phyloP scores from a whole-genome alignment of 2,113 vertebrate species.

The Elgaria multicarinata region DNA sequence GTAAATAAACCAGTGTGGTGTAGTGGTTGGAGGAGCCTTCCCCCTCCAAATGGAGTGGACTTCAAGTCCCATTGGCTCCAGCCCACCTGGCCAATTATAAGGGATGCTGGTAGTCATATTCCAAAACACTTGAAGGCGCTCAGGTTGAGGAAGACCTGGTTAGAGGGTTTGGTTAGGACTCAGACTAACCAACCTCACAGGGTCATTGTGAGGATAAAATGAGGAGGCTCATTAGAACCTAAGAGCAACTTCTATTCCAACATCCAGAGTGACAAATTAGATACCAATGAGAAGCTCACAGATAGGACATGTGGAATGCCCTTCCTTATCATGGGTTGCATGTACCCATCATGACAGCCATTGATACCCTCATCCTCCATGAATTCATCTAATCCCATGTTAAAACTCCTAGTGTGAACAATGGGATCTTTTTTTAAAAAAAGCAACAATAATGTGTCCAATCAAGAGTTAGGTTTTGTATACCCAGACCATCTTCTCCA shows the following conservation, averaged over 20 bases:
- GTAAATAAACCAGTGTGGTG: too few relatives aligned
- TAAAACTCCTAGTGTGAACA: too few relatives aligned
- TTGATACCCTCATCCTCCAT: too few relatives aligned
- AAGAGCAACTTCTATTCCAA: background rate
- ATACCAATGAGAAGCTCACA: background rate
- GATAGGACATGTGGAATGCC: too few relatives aligned
- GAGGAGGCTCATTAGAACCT: background rate
- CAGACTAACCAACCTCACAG: background rate
- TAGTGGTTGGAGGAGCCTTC: background rate
- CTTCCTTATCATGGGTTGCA: too few relatives aligned
- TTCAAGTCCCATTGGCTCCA: too few relatives aligned
- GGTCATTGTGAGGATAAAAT: background rate
- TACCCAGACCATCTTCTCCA: background rate
- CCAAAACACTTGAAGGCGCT: too few relatives aligned
- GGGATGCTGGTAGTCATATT: background rate
- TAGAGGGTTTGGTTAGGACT: background rate
- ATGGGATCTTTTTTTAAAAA: too few relatives aligned
- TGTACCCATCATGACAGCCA: too few relatives aligned
- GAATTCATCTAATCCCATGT: too few relatives aligned
- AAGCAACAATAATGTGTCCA: background rate
- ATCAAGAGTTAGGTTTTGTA: background rate
- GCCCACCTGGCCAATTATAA: background rate
- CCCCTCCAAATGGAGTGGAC: background rate
- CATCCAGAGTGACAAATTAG: background rate
- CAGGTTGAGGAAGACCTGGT: background rate